These are phyloP conservation scores for Chloroceryle inda DNA, from an alignment of 2,797 vertebrate species.

Conservation along the genomic window DNA sequence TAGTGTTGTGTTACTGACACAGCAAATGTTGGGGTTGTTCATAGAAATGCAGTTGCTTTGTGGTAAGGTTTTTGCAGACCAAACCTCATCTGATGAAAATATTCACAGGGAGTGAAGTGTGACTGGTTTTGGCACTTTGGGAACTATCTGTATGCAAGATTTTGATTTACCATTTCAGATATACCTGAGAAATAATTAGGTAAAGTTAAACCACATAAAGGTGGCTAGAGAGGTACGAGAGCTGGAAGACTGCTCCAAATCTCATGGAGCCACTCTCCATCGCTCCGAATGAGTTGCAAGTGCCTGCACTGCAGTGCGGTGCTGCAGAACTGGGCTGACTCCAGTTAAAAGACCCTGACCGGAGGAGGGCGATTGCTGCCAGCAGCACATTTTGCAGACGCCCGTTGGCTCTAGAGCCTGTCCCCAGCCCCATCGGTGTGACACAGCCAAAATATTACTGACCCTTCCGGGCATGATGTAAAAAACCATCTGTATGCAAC, in stretches of 20 bases:
- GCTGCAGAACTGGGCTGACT: background rate
- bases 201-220: background rate
- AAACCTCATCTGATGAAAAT: background rate
- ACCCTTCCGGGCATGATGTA: background rate
- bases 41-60: background rate
- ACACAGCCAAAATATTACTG: background rate
- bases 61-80: background rate
- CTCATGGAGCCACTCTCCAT: background rate
- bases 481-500: slow-evolving; percentile 38
- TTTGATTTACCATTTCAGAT: background rate
- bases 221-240: background rate
- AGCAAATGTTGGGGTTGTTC: background rate
- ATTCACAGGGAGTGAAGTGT: background rate
- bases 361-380: background rate
- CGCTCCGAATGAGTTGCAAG: background rate
- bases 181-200: background rate
- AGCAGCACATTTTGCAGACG: background rate
- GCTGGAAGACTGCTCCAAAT: background rate
- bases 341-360: background rate
- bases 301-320: rapidly evolving
- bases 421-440: background rate
- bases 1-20: background rate
- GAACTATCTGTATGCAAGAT: background rate
- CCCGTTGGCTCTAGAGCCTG: background rate
- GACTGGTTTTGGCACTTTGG: background rate